Percentiles rank a stretch among this genome's conserved stretches.
Conservation (phyloP, 2,888 invertebrate genomes). For the Agonopterix alstromeriana region DNA sequence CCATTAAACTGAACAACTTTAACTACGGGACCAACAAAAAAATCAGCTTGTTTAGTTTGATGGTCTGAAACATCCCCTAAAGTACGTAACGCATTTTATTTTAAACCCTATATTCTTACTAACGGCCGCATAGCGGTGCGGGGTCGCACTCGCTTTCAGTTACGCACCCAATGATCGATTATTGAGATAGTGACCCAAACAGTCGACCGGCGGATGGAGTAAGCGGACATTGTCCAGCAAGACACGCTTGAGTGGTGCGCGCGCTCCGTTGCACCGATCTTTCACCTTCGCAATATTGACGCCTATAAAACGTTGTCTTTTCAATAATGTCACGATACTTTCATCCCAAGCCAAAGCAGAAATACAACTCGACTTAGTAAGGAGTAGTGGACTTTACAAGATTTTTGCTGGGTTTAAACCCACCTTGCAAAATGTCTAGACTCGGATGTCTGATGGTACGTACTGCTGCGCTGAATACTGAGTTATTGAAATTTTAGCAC, state of each 20-base stretch:
- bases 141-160: background rate
- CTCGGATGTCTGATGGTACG: conserved; percentile 49
- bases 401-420: conserved; percentile 57
- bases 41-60: too few relatives aligned
- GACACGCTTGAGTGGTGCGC: conserved; percentile 68
- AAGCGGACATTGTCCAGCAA: conserved; percentile 69
- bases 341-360: conserved; percentile 65
- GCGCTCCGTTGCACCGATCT: conserved; percentile 69
- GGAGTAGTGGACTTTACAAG: conserved; percentile 35
- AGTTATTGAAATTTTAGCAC: background rate
- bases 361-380: conserved; percentile 51
- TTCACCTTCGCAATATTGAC: conserved; percentile 74
- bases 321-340: conserved; percentile 70
- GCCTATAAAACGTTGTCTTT: conserved; percentile 75
- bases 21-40: too few relatives aligned
- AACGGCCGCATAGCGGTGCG: background rate
- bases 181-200: conserved; percentile 36
- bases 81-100: too few relatives aligned
- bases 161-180: conserved; percentile 1
- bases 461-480: background rate
- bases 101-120: too few relatives aligned
- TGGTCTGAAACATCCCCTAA: too few relatives aligned
- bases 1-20: too few relatives aligned
- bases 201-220: conserved; percentile 50
- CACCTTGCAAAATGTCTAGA: conserved; percentile 53